Evolutionary conservation across 2,888 invertebrate genomes (phyloP).

Genomic region (Drosophila mulleri): DNA sequence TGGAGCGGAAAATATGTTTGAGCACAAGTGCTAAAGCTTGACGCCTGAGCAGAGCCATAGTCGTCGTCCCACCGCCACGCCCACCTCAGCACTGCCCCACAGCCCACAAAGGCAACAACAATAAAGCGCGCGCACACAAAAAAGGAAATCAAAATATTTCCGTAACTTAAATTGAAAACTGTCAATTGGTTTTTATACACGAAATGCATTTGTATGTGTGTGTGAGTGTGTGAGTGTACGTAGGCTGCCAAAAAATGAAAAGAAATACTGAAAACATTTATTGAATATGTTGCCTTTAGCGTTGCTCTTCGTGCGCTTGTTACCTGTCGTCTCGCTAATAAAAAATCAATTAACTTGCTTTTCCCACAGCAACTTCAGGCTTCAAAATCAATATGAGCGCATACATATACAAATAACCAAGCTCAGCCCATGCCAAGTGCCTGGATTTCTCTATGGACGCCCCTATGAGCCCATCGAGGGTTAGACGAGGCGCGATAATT

Average conservation of each 20-base stretch:
- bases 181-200: conserved; percentile 64
- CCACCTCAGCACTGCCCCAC: background rate
- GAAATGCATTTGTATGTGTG: background rate
- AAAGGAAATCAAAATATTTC: conserved; percentile 74
- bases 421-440: background rate
- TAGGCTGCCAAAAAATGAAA: conserved; percentile 11
- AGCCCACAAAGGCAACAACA: conserved; percentile 28
- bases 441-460: background rate
- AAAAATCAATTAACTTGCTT: conserved; percentile 75
- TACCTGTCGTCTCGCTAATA: conserved; percentile 54
- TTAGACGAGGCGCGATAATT: conserved; percentile 71
- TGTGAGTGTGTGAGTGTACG: conserved; percentile 1
- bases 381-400: conserved; percentile 41
- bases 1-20: conserved; percentile 77
- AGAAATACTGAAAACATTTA: conserved; percentile 26
- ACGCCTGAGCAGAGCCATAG: conserved; percentile 35
- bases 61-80: background rate
- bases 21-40: conserved; percentile 49
- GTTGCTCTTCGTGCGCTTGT: conserved; percentile 12
- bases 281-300: conserved; percentile 27
- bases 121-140: conserved; percentile 33
- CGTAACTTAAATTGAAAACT: conserved; percentile 78
- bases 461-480: conserved; percentile 10
- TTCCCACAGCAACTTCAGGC: conserved; percentile 34
- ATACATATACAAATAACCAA: conserved; percentile 1